A percentile compares a stretch with the other conserved stretches of the same genome.
Conservation (phyloP, 2,113 vertebrate genomes). For the Campylorhamphus procurvoides region DNA sequence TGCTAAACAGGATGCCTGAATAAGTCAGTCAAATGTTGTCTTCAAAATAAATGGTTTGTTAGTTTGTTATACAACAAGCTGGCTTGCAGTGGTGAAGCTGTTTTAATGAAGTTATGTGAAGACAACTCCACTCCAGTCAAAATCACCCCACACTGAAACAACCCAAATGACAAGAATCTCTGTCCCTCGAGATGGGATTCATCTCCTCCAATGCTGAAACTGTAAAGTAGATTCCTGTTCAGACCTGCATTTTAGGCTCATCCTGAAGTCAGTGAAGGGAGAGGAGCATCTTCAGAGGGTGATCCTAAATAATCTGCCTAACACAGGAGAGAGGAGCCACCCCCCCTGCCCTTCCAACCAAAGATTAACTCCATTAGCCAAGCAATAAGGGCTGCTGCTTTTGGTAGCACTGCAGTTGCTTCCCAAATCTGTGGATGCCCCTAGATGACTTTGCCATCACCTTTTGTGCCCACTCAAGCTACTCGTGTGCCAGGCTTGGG, state of each 20-base stretch:
- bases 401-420: not conserved
- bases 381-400: not conserved
- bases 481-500: not conserved
- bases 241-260: not conserved
- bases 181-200: not conserved
- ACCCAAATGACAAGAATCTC: not conserved
- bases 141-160: not conserved
- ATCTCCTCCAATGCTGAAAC: not conserved
- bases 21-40: not conserved
- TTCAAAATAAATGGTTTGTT: not conserved
- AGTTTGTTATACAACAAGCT: not conserved
- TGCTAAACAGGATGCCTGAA: not conserved
- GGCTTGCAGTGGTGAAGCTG: not conserved
- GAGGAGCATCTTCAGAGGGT: not conserved
- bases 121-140: not conserved
- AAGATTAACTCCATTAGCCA: not conserved
- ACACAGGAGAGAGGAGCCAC: not conserved
- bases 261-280: not conserved
- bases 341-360: not conserved
- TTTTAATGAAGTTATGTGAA: not conserved
- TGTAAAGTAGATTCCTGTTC: not conserved
- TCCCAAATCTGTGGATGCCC: not conserved
- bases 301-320: not conserved
- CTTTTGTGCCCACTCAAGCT: rapidly evolving
- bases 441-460: not conserved